Percentiles rank a stretch among this genome's conserved stretches.
phyloP scores from a whole-genome alignment of 2,797 vertebrate species.

The Eurystomus glaucurus region DNA sequence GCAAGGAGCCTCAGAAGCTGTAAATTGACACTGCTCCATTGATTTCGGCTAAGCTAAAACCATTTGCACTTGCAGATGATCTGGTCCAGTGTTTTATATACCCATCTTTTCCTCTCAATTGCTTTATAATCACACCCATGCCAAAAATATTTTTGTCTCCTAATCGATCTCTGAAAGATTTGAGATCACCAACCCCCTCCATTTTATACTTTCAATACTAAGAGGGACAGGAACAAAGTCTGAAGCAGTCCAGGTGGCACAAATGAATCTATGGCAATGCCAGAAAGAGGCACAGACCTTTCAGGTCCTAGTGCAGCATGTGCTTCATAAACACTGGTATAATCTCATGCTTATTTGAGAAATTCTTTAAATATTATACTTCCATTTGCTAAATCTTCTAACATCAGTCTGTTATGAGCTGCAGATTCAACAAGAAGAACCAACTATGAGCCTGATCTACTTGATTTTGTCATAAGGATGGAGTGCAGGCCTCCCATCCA shows the following conservation, averaged over 20 bases:
- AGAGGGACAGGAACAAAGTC: background rate
- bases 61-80: background rate
- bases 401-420: background rate
- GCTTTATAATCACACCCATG: background rate
- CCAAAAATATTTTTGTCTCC: background rate
- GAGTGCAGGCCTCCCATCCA: background rate
- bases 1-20: background rate
- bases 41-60: background rate
- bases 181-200: background rate
- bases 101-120: background rate
- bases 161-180: background rate
- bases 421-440: background rate
- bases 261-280: background rate
- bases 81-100: background rate
- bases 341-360: background rate
- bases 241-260: background rate
- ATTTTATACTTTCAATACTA: accelerated
- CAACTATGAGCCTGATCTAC: background rate
- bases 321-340: background rate
- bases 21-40: background rate
- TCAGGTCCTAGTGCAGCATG: accelerated
- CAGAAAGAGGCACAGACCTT: background rate
- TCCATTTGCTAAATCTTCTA: background rate
- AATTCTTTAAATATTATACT: background rate
- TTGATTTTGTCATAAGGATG: background rate